Evolutionary conservation across 2,113 vertebrate genomes (phyloP).

Genomic region (Microtus pennsylvanicus): DNA sequence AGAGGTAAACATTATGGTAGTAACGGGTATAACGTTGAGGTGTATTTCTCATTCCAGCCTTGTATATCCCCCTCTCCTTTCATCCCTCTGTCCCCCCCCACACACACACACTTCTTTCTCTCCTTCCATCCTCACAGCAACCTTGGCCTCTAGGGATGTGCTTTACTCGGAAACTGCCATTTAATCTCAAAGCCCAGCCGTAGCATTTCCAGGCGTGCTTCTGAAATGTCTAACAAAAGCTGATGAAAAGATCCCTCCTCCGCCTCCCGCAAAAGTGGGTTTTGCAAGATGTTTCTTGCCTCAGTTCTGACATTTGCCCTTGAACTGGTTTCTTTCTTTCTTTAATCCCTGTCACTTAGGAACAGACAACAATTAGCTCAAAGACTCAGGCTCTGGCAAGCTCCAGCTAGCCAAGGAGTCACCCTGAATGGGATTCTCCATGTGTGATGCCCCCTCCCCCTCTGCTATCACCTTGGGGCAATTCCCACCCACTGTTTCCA

Average conservation of each 20-base stretch:
- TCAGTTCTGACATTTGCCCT: conserved; percentile 42
- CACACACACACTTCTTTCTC: no score
- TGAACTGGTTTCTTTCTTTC: conserved; percentile 27
- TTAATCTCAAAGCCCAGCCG: background rate
- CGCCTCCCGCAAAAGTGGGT: background rate
- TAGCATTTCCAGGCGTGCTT: background rate
- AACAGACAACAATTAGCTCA: background rate
- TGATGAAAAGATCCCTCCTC: background rate
- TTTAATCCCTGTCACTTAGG: background rate
- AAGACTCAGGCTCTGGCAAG: background rate
- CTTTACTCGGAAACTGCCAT: background rate
- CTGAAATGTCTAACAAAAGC: background rate
- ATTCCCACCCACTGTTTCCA: background rate
- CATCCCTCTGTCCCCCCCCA: accelerated
- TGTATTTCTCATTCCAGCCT: background rate
- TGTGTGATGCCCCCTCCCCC: accelerated
- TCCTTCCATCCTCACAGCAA: background rate
- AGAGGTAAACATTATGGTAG: background rate
- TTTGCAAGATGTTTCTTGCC: conserved; percentile 41
- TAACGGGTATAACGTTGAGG: no score
- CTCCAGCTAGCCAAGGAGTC: background rate
- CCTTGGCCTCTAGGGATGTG: background rate
- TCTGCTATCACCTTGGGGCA: background rate
- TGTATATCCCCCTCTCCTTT: background rate
- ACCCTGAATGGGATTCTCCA: background rate